Base-by-base conservation (phyloP, 2,113 vertebrate species). In the Agelaius tricolor region DNA sequence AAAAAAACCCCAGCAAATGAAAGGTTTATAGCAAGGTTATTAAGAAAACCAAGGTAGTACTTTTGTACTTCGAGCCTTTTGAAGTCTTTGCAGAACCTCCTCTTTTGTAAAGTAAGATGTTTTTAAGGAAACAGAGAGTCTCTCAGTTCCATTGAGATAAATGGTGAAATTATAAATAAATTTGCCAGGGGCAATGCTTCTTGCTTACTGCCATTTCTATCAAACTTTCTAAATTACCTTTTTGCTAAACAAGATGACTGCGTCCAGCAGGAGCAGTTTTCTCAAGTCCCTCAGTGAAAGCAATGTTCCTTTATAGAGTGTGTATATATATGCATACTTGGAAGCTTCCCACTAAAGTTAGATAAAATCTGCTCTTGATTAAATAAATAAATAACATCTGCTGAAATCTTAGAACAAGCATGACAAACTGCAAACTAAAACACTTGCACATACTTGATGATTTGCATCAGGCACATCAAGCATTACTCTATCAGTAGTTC, bases 311-410 rank as follows among this genome's bases (percentile, higher is more conserved):
- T 86, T 37, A 44, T 0, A 52, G 49, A 35, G 10, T 67, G 23
- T 17, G 55, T 30, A 33, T 39, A 33, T 44, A n/a, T 44, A n/a
- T 37, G 19, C 19, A 13, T 37, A 47, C 33, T 89, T 97, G 93
- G 84, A 94, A 96, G 91, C 78, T 98, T 98, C 97, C 94, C 96
- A 80, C 41, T 18, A 78, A 44, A 75, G 37, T 79, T 83, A 83
- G 90, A 94, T 90, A 91, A 95, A 97, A 84, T 81, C 65, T 93
- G 92, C 49, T 79, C 83, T 82, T 55, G 27, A 94, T 94, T 89
- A 89, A 84, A 75, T 75, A 94, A 95, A 92, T 88, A 97, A 91
- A 90, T 74, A 93, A 41, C 68, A 92, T 78, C 84, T 96, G 84
- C 52, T 84, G 66, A 87, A 94, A 87, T 84, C 66, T 84, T 89